These are phyloP conservation scores for Zaprionus inermis DNA, from an alignment of 1,140 invertebrate genomes.

Conservation along the genomic window DNA sequence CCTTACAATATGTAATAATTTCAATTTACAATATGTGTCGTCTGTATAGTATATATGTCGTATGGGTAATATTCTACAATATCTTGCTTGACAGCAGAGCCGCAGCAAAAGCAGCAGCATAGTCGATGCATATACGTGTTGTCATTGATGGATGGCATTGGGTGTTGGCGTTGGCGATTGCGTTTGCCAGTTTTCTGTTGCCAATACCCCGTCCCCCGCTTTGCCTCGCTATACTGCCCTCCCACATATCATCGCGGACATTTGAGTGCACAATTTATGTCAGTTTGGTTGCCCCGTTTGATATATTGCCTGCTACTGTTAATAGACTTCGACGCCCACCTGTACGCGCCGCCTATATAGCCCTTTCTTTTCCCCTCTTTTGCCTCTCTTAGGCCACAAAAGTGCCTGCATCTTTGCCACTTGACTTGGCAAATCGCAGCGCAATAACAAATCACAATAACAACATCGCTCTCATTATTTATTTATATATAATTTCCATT, in stretches of 20 bases:
- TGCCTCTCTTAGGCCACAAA: background rate
- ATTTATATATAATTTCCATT: slow-evolving; percentile 64
- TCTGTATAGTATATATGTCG: slow-evolving; percentile 33
- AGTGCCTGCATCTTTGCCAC: slow-evolving; percentile 45
- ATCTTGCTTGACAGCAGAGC: slow-evolving; percentile 59
- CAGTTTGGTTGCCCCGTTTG: slow-evolving; percentile 55
- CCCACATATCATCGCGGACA: slow-evolving; percentile 45
- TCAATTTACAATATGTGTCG: slow-evolving; percentile 65
- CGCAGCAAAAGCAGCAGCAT: slow-evolving; percentile 12
- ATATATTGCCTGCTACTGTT: slow-evolving; percentile 65
- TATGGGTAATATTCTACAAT: slow-evolving; percentile 29
- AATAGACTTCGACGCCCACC: slow-evolving; percentile 45
- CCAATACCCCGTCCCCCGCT: background rate
- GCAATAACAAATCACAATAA: slow-evolving; percentile 59
- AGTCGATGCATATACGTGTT: slow-evolving; percentile 60
- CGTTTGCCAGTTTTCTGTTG: background rate
- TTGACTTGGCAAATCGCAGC: slow-evolving; percentile 74
- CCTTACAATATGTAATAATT: slow-evolving; percentile 74
- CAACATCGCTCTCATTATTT: slow-evolving; percentile 65
- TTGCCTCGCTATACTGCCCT: background rate
- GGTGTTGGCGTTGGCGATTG: slow-evolving; percentile 23
- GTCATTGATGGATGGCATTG: slow-evolving; percentile 74
- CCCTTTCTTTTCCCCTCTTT: background rate
- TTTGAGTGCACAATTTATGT: slow-evolving; percentile 75
- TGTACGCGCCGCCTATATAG: background rate